Conservation (phyloP, 2,797 vertebrate genomes). For the Pangasius sanitwongsei region DNA sequence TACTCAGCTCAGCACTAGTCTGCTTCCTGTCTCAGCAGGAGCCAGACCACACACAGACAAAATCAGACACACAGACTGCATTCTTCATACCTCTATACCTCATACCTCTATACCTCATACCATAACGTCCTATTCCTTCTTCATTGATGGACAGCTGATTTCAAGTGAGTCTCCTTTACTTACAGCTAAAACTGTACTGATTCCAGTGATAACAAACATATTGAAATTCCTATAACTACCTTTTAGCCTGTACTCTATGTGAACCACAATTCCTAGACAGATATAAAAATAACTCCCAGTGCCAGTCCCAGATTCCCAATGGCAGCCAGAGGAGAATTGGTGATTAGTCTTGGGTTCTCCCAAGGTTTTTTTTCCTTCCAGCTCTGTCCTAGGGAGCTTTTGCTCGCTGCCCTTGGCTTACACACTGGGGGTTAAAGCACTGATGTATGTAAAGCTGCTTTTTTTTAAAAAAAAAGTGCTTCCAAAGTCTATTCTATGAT, state of each 20-base stretch:
- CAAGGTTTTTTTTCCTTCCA: slow-evolving; percentile 4
- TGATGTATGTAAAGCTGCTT: background rate
- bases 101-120: slow-evolving; percentile 1
- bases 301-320: slow-evolving; percentile 7
- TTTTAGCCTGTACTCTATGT: background rate
- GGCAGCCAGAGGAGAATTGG: slow-evolving; percentile 10
- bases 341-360: slow-evolving; percentile 28
- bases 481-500: background rate
- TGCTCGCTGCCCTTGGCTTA: background rate
- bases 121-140: background rate
- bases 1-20: slow-evolving; percentile 11
- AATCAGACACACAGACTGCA: slow-evolving; percentile 22
- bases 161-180: background rate
- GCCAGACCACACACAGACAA: slow-evolving; percentile 27
- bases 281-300: slow-evolving; percentile 33
- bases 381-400: slow-evolving; percentile 6
- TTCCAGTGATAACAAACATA: background rate
- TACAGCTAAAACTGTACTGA: background rate
- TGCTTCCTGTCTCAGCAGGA: slow-evolving; percentile 23
- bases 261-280: slow-evolving; percentile 14
- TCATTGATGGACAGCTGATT: background rate
- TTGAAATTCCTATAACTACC: background rate
- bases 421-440: background rate
- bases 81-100: slow-evolving; percentile 3
- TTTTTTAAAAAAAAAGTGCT: background rate